phyloP scores from a whole-genome alignment of 2,888 invertebrate genomes.

The Thymelicus acteon region DNA sequence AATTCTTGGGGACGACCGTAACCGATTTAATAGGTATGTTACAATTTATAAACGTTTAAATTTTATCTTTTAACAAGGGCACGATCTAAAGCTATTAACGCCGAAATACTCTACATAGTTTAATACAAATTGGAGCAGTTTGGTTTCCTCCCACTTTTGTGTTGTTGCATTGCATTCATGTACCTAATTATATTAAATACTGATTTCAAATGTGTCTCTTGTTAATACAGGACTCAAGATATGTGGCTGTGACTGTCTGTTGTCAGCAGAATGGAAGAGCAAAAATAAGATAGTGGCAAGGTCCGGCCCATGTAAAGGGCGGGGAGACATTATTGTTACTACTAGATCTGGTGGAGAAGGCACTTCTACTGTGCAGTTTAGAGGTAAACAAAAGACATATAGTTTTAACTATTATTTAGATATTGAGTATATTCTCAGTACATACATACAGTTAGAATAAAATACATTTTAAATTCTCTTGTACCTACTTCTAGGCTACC shows the following conservation, averaged over 20 bases:
- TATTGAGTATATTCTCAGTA: too few relatives aligned
- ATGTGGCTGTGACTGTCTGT: slow-evolving; percentile 96
- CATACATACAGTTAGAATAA: too few relatives aligned
- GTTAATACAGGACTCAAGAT: slow-evolving; percentile 92
- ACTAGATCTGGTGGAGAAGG: slow-evolving; percentile 95
- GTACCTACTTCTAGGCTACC: slow-evolving; percentile 84
- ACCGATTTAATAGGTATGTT: slow-evolving; percentile 92
- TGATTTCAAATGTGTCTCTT: not conserved
- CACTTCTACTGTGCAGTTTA: slow-evolving; percentile 94
- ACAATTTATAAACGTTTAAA: not conserved
- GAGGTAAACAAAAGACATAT: slow-evolving; percentile 76
- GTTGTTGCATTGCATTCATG: not conserved
- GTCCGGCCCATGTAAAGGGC: slow-evolving; percentile 95
- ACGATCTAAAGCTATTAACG: too few relatives aligned
- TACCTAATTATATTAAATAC: too few relatives aligned
- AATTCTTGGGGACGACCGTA: slow-evolving; percentile 94
- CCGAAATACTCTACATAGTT: too few relatives aligned
- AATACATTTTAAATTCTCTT: not conserved
- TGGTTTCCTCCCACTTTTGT: not conserved
- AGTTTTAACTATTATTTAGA: not conserved
- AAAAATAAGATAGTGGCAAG: slow-evolving; percentile 98
- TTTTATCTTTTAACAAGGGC: not conserved
- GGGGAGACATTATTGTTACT: slow-evolving; percentile 95
- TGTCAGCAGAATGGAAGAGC: slow-evolving; percentile 99
- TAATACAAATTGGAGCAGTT: too few relatives aligned